Conservation (phyloP, 2,888 invertebrate genomes). For the Celastrina argiolus region DNA sequence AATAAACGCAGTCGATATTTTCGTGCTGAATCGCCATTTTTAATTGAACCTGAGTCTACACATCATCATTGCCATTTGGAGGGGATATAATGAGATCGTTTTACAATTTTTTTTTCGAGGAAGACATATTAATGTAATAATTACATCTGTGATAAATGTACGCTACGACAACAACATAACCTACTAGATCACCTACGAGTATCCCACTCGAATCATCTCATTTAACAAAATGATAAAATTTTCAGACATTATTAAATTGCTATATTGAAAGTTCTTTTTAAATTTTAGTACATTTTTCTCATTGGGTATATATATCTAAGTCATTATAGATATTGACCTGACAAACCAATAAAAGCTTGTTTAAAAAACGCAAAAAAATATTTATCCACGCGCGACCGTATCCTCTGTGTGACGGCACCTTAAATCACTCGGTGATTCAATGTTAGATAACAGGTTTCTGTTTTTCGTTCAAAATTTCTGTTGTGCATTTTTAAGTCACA, state of each 20-base stretch:
- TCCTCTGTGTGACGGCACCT: neutral
- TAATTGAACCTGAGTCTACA: neutral
- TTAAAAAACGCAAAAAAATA: neutral
- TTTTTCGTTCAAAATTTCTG: neutral
- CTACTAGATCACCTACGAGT: too few species aligned
- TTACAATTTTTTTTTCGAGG: neutral
- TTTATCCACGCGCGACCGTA: neutral
- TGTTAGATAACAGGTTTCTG: neutral
- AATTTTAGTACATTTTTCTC: too few species aligned
- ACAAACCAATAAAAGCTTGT: neutral
- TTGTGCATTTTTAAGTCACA: neutral
- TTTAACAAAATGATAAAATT: too few species aligned
- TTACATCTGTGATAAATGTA: too few species aligned
- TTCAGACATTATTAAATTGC: too few species aligned
- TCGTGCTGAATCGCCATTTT: neutral
- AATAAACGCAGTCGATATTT: conserved; percentile 9
- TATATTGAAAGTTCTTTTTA: too few species aligned
- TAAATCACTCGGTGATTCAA: neutral
- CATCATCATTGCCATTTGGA: neutral
- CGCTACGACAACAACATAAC: too few species aligned
- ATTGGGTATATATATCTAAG: neutral
- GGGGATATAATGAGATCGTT: neutral
- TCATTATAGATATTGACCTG: neutral
- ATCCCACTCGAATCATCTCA: too few species aligned
- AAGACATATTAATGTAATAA: neutral